phyloP scores from a whole-genome alignment of 2,888 invertebrate genomes.

The Amblyjoppa proteus region DNA sequence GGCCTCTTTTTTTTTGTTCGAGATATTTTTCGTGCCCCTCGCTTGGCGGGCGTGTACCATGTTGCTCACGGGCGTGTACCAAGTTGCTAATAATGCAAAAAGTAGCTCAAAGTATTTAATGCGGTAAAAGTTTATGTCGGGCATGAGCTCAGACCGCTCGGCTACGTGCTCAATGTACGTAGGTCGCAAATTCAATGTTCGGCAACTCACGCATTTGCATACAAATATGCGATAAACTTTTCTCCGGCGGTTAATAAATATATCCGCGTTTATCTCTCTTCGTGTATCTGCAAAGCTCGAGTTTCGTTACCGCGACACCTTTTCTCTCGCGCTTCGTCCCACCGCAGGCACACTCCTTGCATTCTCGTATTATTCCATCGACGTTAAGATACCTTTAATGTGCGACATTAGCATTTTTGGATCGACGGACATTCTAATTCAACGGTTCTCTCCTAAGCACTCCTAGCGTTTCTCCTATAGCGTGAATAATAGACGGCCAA shows the following conservation, averaged over 20 bases:
- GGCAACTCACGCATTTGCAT: conserved; percentile 42
- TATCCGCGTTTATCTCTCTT: conserved; percentile 36
- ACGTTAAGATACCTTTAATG: conserved; percentile 16
- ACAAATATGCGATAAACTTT: conserved; percentile 54
- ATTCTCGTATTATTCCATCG: conserved; percentile 33
- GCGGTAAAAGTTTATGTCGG: background rate
- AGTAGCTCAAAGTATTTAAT: background rate
- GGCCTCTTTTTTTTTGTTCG: background rate
- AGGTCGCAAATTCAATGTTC: background rate
- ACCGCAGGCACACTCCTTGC: background rate
- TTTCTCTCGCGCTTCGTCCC: background rate
- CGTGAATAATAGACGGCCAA: background rate
- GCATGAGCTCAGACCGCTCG: background rate
- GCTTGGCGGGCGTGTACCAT: background rate
- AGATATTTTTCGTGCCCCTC: background rate
- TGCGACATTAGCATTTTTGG: conserved; percentile 33
- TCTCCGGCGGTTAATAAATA: conserved; percentile 35
- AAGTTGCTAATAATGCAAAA: background rate
- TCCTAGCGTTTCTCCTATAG: background rate
- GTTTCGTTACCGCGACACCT: conserved; percentile 25
- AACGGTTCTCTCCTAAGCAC: background rate
- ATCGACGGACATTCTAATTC: conserved; percentile 10
- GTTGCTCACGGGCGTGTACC: background rate
- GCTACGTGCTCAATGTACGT: conserved; percentile 3
- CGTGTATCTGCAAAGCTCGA: conserved; percentile 28